Evolutionary conservation across 2,888 invertebrate genomes (phyloP), one percentile per base, ranked within the genome.

Genomic region (Oscheius sp.): DNA sequence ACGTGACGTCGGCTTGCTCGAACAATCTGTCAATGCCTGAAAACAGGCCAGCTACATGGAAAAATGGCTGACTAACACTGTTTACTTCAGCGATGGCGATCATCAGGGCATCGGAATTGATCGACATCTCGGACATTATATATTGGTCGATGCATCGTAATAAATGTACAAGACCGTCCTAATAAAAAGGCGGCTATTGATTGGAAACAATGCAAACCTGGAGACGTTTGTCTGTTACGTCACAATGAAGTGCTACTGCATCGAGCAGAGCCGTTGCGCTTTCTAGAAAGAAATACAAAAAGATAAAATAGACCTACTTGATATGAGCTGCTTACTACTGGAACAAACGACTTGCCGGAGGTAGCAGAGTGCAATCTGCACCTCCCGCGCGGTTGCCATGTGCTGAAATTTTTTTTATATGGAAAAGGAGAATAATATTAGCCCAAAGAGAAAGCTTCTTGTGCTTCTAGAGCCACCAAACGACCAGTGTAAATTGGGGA

Each of bases 261-360:
- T 75, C 75, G 17, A 75, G 61, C 8, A 75, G 32, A n/a, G 72
- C 75, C 20, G 72, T 69, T 26, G 71, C 71, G 65, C 72, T 72
- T 62, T 68, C 75, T 75, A 50, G 17, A 51, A 30, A 20, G 6
- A 30, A 9, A 2, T 49, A 6, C 14, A 24, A 36, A n/a, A 22
- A 14, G 20, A 14, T 38, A 6, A 5, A 3, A 20, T 38, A 38
- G 41, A 64, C 64, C 51, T 2, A 64, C 64, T 64, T 14, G 38
- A 38, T 14, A 64, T 51, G 17, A 64, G 44, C 38, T 51, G 64
- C 45, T 26, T 32, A 36, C 41, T 64, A 12, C 54, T 24, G 26
- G 64, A 64, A 30, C 64, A 64, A 28, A 64, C 45, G 45, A 66
- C 57, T 22, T 66, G 66, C 30, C 56, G 44, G 56, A 66, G 66